Conservation (phyloP, 2,888 invertebrate species). For the Diarsia rubi region DNA sequence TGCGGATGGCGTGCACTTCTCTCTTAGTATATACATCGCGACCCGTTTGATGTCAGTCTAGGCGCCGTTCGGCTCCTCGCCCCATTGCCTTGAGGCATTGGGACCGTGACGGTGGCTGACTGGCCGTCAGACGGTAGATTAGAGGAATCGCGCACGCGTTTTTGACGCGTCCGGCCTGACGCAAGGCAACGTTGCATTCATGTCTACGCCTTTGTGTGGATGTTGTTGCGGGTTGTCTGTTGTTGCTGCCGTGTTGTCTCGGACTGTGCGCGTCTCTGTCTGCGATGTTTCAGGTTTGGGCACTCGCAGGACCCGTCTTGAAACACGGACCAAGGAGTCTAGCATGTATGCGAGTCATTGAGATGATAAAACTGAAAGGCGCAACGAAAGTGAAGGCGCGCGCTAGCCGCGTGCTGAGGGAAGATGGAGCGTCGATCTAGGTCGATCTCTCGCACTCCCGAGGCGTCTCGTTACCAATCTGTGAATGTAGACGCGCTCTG, state of each 20-base stretch:
- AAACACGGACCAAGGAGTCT: slow-evolving; percentile 80
- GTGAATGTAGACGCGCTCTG: slow-evolving; percentile 89
- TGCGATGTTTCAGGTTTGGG: slow-evolving; percentile 83
- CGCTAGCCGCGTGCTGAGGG: slow-evolving; percentile 79
- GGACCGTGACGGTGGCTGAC: slow-evolving; percentile 43
- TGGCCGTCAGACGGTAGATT: slow-evolving; percentile 62
- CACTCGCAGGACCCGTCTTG: slow-evolving; percentile 93
- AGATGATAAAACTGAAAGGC: slow-evolving; percentile 82
- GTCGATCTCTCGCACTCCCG: slow-evolving; percentile 89
- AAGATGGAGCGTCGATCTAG: slow-evolving; percentile 84
- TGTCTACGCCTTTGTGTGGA: slow-evolving; percentile 76
- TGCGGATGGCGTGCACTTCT: slow-evolving; percentile 74
- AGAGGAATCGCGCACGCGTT: slow-evolving; percentile 69
- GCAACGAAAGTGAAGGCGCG: slow-evolving; percentile 92
- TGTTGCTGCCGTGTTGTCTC: slow-evolving; percentile 74
- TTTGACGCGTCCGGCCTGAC: slow-evolving; percentile 76
- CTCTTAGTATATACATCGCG: slow-evolving; percentile 89
- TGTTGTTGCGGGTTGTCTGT: slow-evolving; percentile 71
- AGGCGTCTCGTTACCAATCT: slow-evolving; percentile 89
- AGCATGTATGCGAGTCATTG: slow-evolving; percentile 92
- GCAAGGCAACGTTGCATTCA: slow-evolving; percentile 71
- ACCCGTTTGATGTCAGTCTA: slow-evolving; percentile 87
- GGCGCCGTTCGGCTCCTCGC: slow-evolving; percentile 74
- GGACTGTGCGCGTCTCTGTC: slow-evolving; percentile 76
- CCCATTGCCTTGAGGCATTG: slow-evolving; percentile 8